Percentiles rank a stretch among this genome's conserved stretches.
Evolutionary conservation across 2,113 vertebrate species (phyloP).

Genomic region (Plestiodon gilberti): DNA sequence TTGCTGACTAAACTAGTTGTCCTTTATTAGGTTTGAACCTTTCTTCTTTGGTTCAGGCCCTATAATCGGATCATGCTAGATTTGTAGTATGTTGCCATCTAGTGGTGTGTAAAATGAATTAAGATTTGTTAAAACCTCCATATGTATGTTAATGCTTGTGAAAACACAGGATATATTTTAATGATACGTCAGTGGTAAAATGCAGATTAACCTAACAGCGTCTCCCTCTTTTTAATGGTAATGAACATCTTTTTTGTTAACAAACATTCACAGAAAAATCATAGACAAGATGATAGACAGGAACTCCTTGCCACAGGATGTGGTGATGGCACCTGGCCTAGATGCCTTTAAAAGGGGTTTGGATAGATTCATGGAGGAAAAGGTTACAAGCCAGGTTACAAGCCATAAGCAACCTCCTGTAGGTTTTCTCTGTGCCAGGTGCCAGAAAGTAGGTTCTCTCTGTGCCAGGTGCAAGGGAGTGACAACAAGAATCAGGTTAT

Average conservation of each 20-base stretch:
- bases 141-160: not conserved
- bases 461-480: too few relatives aligned
- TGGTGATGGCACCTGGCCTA: too few relatives aligned
- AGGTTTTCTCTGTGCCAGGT: too few relatives aligned
- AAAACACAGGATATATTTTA: not conserved
- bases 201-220: not conserved
- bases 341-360: too few relatives aligned
- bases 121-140: not conserved
- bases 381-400: too few relatives aligned
- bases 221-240: not conserved
- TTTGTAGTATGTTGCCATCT: conserved; percentile 30
- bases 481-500: too few relatives aligned
- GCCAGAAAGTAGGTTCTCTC: too few relatives aligned
- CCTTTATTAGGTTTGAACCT: not conserved
- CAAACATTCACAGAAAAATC: not conserved
- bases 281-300: not conserved
- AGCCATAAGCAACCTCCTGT: too few relatives aligned
- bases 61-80: not conserved
- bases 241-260: not conserved
- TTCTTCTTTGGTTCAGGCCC: not conserved
- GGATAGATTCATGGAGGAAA: too few relatives aligned
- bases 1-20: not conserved
- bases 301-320: too few relatives aligned
- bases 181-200: not conserved
- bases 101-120: conserved; percentile 6